Evolutionary conservation across 2,888 invertebrate genomes (phyloP).

Genomic region (Amitus sp.): DNA sequence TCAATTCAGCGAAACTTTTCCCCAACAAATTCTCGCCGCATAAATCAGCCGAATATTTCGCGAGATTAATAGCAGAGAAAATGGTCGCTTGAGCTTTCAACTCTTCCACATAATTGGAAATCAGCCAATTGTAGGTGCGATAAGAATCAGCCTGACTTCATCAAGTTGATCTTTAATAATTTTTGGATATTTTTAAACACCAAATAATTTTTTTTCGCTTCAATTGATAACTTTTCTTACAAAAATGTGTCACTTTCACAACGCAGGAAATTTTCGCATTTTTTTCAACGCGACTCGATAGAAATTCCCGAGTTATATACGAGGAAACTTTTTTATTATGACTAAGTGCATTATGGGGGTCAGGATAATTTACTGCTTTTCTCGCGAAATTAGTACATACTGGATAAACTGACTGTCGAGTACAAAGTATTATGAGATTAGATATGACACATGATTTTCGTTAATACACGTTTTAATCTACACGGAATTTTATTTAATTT

Average conservation of each 20-base stretch:
- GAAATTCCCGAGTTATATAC: constrained; percentile 12
- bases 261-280: too few relatives aligned
- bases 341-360: background rate
- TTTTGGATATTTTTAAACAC: too few relatives aligned
- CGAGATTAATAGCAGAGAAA: constrained; percentile 9
- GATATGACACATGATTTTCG: too few relatives aligned
- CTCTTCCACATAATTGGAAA: constrained; percentile 31
- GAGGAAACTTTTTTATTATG: too few relatives aligned
- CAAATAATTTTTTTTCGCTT: too few relatives aligned
- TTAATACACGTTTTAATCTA: too few relatives aligned
- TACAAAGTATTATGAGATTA: too few relatives aligned
- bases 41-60: constrained; percentile 20
- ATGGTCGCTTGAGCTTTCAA: constrained; percentile 21
- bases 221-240: constrained; percentile 30
- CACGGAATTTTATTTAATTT: too few relatives aligned
- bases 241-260: constrained; percentile 29
- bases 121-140: constrained; percentile 35
- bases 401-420: too few relatives aligned
- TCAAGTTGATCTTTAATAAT: constrained; percentile 53
- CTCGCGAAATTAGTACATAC: too few relatives aligned
- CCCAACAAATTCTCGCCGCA: background rate
- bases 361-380: too few relatives aligned
- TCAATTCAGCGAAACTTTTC: background rate
- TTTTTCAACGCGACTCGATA: constrained; percentile 29
- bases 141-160: constrained; percentile 46